phyloP scores from a whole-genome alignment of 2,113 vertebrate genomes.

The Menura novaehollandiae region DNA sequence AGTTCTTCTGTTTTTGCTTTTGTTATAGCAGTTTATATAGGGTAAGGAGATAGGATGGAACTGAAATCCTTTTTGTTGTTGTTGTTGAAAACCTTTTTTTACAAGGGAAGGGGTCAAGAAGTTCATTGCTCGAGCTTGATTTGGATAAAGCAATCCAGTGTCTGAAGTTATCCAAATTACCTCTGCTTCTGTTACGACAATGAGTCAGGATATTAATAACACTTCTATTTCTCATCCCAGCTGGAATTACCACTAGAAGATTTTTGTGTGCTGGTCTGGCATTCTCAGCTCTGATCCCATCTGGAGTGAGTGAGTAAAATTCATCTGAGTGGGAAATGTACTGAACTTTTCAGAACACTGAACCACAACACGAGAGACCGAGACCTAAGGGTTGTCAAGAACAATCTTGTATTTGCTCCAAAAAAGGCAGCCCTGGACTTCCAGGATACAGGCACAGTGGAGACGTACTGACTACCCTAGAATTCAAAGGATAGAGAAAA shows the following conservation, averaged over 20 bases:
- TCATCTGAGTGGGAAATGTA: not conserved
- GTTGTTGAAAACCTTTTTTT: not conserved
- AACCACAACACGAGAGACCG: not conserved
- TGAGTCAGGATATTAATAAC: conserved; percentile 10
- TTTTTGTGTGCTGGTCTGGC: not conserved
- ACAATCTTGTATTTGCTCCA: not conserved
- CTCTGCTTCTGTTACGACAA: not conserved
- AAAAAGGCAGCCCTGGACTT: not conserved
- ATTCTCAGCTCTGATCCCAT: not conserved
- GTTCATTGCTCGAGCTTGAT: not conserved
- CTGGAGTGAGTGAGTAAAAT: not conserved
- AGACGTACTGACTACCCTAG: not conserved
- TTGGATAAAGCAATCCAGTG: not conserved
- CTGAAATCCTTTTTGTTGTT: not conserved
- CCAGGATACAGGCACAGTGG: not conserved
- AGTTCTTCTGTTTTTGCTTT: conserved; percentile 11
- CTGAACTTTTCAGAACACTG: not conserved
- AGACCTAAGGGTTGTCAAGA: not conserved
- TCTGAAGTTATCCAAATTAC: not conserved
- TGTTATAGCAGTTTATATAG: not conserved
- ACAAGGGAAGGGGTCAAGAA: not conserved
- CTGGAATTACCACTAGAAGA: not conserved
- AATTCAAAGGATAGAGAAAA: not conserved
- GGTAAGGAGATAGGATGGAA: not conserved
- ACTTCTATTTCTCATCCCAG: not conserved